phyloP scores from a whole-genome alignment of 2,113 vertebrate genomes.

The Notothenia rossii region DNA sequence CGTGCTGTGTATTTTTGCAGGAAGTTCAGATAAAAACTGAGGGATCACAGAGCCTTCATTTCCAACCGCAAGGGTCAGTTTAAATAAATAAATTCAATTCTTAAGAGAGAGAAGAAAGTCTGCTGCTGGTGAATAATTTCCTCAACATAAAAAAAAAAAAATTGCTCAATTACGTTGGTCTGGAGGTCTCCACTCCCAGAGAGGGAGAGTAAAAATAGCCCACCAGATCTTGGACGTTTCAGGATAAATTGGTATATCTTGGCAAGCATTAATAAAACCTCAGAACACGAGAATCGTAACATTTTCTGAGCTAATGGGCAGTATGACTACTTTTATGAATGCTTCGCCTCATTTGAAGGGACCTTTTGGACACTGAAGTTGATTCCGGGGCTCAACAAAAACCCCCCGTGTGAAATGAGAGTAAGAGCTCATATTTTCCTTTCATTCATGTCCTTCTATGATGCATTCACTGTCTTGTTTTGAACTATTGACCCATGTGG shows the following conservation, averaged over 20 bases:
- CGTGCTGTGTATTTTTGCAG: conserved; percentile 72
- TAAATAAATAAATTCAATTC: conserved; percentile 66
- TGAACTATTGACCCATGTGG: conserved; percentile 22
- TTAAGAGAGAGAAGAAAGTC: conserved; percentile 37
- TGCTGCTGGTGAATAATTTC: conserved; percentile 58
- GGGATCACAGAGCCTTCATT: conserved; percentile 64
- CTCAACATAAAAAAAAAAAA: conserved; percentile 43
- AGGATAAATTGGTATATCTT: conserved; percentile 61
- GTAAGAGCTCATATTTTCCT: conserved; percentile 56
- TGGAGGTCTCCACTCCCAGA: conserved; percentile 52
- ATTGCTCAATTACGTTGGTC: conserved; percentile 53
- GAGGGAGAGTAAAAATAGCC: conserved; percentile 67
- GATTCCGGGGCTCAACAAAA: conserved; percentile 41
- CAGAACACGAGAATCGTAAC: conserved; percentile 48
- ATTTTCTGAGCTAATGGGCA: conserved; percentile 59
- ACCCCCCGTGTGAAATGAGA: conserved; percentile 42
- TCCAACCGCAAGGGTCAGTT: conserved; percentile 68
- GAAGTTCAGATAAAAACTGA: conserved; percentile 65
- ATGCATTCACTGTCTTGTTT: conserved; percentile 51
- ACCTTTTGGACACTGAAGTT: conserved; percentile 56
- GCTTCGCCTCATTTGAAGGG: conserved; percentile 71
- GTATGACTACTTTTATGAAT: conserved; percentile 59
- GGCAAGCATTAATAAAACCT: conserved; percentile 59
- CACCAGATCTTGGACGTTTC: conserved; percentile 49
- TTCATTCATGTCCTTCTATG: conserved; percentile 41